Percentiles rank a stretch among this genome's conserved stretches.
phyloP scores from a whole-genome alignment of 2,797 vertebrate species.

The Chlorospingus semifuscus region DNA sequence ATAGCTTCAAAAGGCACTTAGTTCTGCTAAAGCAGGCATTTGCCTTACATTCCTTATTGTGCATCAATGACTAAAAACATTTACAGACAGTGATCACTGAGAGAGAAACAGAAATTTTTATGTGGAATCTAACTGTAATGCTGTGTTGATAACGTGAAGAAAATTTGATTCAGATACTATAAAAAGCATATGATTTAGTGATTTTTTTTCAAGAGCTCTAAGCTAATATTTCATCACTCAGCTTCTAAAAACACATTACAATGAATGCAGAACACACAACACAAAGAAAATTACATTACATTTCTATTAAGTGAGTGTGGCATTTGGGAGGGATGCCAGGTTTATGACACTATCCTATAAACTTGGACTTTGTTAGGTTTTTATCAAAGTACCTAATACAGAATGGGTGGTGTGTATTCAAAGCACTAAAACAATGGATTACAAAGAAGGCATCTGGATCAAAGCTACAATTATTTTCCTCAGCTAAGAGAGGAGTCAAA shows the following conservation, averaged over 20 bases:
- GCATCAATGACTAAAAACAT: background rate
- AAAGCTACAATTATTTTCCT: background rate
- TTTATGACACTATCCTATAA: background rate
- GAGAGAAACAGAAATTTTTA: background rate
- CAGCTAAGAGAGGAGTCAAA: background rate
- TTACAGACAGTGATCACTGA: background rate
- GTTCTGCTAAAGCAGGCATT: slow-evolving; percentile 1
- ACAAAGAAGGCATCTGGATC: background rate
- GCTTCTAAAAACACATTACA: background rate
- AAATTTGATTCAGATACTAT: background rate
- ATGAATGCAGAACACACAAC: background rate
- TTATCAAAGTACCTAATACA: background rate
- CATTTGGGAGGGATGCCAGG: background rate
- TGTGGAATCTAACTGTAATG: background rate
- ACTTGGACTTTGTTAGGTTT: background rate
- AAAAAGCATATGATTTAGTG: background rate
- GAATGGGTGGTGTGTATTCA: background rate
- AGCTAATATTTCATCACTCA: background rate
- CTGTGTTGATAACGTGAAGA: background rate
- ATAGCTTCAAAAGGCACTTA: background rate
- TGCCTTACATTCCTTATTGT: background rate
- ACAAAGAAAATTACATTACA: background rate
- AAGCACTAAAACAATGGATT: background rate
- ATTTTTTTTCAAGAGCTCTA: background rate
- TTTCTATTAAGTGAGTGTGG: background rate